Conservation (phyloP, 2,888 invertebrate species). For the Chromoteleia sp. region DNA sequence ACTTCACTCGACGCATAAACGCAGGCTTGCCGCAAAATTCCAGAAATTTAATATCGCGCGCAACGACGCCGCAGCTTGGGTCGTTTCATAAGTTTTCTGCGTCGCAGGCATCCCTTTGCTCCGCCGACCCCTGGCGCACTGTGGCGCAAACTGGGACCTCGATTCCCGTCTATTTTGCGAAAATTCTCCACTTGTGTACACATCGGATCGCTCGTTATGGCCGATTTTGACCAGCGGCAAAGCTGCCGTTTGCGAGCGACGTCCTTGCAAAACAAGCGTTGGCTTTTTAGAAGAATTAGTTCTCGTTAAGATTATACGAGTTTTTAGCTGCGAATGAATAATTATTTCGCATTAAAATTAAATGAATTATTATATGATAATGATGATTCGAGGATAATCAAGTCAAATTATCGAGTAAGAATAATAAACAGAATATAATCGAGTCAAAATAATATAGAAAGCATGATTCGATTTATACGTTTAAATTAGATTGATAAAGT, state of each 20-base stretch:
- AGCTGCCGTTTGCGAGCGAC: no score
- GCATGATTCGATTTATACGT: no score
- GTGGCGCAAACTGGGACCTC: constrained; percentile 54
- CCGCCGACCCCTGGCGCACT: constrained; percentile 73
- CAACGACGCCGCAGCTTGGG: constrained; percentile 75
- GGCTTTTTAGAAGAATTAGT: no score
- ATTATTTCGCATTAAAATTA: no score
- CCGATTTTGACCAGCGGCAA: constrained; percentile 28
- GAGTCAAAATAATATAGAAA: no score
- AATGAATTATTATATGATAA: no score
- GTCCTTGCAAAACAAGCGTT: not conserved
- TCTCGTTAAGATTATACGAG: no score
- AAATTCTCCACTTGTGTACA: constrained; percentile 44
- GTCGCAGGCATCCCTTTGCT: constrained; percentile 74
- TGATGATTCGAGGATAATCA: no score
- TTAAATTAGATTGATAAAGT: no score
- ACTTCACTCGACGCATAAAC: constrained; percentile 68
- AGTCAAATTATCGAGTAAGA: no score
- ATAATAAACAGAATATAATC: no score
- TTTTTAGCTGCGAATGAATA: no score
- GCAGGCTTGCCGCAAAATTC: constrained; percentile 85
- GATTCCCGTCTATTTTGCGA: constrained; percentile 53
- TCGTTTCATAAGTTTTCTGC: constrained; percentile 82
- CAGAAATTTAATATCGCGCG: constrained; percentile 86
- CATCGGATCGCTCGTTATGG: constrained; percentile 12